phyloP scores from a whole-genome alignment of 2,888 invertebrate species.

The Caprella mutica region DNA sequence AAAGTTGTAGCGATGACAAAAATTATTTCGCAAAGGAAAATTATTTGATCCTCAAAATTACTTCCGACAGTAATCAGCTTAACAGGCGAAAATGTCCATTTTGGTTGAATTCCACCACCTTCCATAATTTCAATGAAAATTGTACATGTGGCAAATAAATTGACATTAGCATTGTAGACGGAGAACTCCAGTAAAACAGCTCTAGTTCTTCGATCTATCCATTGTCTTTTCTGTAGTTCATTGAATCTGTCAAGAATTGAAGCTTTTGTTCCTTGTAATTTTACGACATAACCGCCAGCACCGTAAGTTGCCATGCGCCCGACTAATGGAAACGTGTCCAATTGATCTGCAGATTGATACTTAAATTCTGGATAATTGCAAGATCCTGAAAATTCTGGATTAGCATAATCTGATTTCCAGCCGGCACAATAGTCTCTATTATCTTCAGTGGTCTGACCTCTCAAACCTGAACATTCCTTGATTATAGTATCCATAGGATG shows the following conservation, averaged over 20 bases:
- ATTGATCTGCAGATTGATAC: constrained; percentile 38
- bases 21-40: constrained; percentile 41
- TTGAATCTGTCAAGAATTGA: constrained; percentile 38
- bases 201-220: constrained; percentile 45
- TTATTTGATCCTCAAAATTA: constrained; percentile 38
- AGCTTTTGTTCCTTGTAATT: constrained; percentile 35
- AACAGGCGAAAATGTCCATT: constrained; percentile 32
- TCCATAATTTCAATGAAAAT: constrained; percentile 34
- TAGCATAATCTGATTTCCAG: constrained; percentile 31
- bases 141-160: constrained; percentile 36
- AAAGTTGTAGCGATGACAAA: constrained; percentile 41
- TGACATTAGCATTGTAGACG: constrained; percentile 44
- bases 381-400: not conserved
- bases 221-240: constrained; percentile 39
- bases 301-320: constrained; percentile 42
- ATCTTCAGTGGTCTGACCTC: constrained; percentile 36
- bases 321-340: constrained; percentile 42
- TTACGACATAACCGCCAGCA: constrained; percentile 44
- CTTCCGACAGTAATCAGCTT: constrained; percentile 8
- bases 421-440: constrained; percentile 35
- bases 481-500: constrained; percentile 32
- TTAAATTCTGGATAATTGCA: constrained; percentile 26
- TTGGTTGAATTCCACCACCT: constrained; percentile 35
- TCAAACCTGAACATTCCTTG: constrained; percentile 35
- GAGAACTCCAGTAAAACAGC: constrained; percentile 47